Conservation (phyloP, 2,113 vertebrate species). For the Cacatua alba region DNA sequence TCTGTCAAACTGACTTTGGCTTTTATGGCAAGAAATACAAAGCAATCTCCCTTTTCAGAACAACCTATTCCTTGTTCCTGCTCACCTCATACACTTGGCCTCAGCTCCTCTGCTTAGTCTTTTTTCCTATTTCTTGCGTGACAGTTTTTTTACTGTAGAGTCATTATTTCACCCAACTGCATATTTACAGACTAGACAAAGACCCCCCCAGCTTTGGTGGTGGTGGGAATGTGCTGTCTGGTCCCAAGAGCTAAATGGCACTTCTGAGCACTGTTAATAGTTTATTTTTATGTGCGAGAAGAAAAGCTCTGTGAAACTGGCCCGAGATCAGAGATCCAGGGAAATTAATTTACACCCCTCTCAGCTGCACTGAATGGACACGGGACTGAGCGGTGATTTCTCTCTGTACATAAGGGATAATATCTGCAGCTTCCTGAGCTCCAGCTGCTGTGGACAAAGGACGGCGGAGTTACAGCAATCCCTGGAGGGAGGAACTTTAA, state of each 20-base stretch:
- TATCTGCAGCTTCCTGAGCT: constrained; percentile 59
- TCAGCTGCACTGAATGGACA: background rate
- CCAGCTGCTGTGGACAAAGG: constrained; percentile 60
- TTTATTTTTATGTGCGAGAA: constrained; percentile 11
- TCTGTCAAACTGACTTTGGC: background rate
- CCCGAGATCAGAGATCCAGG: background rate
- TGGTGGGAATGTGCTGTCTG: background rate
- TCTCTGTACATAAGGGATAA: background rate
- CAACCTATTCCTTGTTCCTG: background rate
- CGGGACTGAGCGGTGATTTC: background rate
- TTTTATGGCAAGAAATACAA: background rate
- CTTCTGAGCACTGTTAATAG: background rate
- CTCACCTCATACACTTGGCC: background rate
- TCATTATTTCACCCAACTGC: background rate
- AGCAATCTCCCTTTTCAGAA: background rate
- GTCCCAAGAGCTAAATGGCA: background rate
- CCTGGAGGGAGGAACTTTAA: constrained; percentile 60
- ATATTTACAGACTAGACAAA: background rate
- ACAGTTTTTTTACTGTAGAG: background rate
- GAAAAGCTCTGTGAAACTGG: constrained; percentile 38
- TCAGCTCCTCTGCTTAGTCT: background rate
- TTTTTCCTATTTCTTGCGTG: background rate
- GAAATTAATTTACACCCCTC: background rate
- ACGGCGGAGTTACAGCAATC: background rate
- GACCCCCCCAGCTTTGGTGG: background rate